These are phyloP conservation scores for Ctenopoma kingsleyae DNA, from an alignment of 2,797 vertebrate genomes.

Conservation along the genomic window DNA sequence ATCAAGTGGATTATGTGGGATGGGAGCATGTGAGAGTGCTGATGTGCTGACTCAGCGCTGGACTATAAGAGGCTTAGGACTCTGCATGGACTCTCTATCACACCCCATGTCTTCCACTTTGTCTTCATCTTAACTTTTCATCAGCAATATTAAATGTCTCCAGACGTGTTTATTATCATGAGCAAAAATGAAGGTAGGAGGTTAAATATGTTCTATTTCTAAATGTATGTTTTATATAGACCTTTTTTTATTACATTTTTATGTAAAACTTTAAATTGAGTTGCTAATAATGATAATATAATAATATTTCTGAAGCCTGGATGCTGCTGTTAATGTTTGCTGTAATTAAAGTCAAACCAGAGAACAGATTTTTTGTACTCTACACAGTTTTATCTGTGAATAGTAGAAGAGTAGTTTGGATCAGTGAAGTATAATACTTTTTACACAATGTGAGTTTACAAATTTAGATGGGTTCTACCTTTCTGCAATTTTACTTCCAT, in stretches of 20 bases:
- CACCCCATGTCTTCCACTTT: background rate
- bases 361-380: too few relatives aligned
- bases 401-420: background rate
- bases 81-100: conserved; percentile 7
- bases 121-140: background rate
- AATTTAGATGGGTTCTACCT: background rate
- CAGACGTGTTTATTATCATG: conserved; percentile 10
- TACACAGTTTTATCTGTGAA: background rate
- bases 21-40: conserved; percentile 7
- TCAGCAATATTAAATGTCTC: background rate
- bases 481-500: too few relatives aligned
- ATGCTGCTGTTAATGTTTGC: too few relatives aligned
- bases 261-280: too few relatives aligned
- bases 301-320: background rate
- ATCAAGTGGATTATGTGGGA: conserved; percentile 38
- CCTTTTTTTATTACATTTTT: background rate
- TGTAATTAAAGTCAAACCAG: background rate
- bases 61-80: conserved; percentile 67
- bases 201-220: background rate
- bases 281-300: too few relatives aligned
- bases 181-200: conserved; percentile 44
- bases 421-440: background rate
- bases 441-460: background rate
- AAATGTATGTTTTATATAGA: background rate
- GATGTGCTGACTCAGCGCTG: conserved; percentile 55